Conservation (phyloP, 1,140 invertebrate genomes). For the Brachionus rotundiformis region DNA sequence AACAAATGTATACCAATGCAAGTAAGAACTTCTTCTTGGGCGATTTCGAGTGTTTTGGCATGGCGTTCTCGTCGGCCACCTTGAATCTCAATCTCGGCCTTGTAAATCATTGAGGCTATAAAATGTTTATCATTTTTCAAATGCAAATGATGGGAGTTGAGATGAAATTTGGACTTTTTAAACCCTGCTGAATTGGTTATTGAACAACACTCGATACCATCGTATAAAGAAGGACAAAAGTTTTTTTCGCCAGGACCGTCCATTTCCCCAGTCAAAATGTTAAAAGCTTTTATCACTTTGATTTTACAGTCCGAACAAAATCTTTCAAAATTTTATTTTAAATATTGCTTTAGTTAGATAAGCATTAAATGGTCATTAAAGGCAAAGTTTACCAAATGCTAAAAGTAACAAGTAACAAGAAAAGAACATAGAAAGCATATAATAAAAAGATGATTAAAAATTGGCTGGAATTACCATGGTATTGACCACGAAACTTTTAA, state of each 20-base stretch:
- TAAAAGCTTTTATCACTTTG: constrained; percentile 82
- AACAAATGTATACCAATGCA: constrained; percentile 87
- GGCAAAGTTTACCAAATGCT: too few relatives aligned
- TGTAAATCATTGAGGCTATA: constrained; percentile 77
- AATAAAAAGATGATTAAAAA: too few relatives aligned
- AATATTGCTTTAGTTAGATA: neutral
- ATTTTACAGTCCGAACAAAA: constrained; percentile 88
- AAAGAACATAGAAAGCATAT: too few relatives aligned
- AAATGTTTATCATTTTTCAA: constrained; percentile 81
- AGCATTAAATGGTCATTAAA: too few relatives aligned
- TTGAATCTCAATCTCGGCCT: constrained; percentile 75
- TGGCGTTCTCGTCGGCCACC: constrained; percentile 76
- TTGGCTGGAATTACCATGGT: too few relatives aligned
- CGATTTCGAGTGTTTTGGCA: constrained; percentile 89
- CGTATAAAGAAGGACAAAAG: constrained; percentile 79
- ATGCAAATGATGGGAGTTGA: constrained; percentile 74
- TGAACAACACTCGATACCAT: constrained; percentile 80
- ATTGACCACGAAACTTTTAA: too few relatives aligned
- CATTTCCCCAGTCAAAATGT: constrained; percentile 79
- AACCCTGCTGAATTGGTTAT: constrained; percentile 57
- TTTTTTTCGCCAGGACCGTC: constrained; percentile 73
- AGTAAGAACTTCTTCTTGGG: constrained; percentile 89
- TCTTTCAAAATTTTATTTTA: constrained; percentile 61
- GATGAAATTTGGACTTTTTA: constrained; percentile 22
- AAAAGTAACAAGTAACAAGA: too few relatives aligned